Evolutionary conservation across 2,797 vertebrate species (phyloP).

Genomic region (Coccyzus lansbergi): DNA sequence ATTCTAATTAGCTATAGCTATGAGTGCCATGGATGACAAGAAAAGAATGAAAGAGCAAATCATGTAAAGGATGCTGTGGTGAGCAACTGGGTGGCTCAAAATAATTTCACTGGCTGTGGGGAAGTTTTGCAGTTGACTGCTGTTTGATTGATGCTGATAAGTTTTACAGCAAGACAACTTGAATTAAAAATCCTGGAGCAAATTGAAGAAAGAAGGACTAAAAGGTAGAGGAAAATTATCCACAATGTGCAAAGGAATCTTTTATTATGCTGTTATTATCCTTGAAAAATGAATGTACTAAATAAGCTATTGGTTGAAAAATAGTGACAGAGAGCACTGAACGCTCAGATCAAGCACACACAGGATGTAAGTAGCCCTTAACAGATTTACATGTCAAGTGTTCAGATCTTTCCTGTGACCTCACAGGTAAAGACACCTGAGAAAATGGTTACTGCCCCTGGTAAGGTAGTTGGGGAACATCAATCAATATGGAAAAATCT

Average conservation of each 20-base stretch:
- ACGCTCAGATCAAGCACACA: neutral
- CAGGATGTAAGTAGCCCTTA: neutral
- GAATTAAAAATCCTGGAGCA: neutral
- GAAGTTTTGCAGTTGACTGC: neutral
- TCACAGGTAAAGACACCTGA: neutral
- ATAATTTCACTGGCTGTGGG: neutral
- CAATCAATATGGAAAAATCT: neutral
- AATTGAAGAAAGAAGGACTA: neutral
- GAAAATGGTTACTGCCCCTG: neutral
- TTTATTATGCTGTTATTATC: neutral
- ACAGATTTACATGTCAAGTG: neutral
- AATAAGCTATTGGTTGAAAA: conserved; percentile 14
- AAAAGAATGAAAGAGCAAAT: neutral
- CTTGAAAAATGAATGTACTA: neutral
- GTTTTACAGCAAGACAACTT: conserved; percentile 1
- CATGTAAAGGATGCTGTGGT: neutral
- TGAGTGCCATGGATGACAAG: neutral
- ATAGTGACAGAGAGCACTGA: neutral
- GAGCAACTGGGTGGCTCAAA: neutral
- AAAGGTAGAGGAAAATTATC: neutral
- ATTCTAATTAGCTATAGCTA: neutral
- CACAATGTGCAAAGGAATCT: neutral
- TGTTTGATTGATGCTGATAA: neutral
- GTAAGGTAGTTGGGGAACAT: neutral
- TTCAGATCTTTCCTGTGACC: neutral